These are phyloP conservation scores for Galaxias olidus DNA, from an alignment of 2,797 vertebrate genomes.

Conservation along the genomic window DNA sequence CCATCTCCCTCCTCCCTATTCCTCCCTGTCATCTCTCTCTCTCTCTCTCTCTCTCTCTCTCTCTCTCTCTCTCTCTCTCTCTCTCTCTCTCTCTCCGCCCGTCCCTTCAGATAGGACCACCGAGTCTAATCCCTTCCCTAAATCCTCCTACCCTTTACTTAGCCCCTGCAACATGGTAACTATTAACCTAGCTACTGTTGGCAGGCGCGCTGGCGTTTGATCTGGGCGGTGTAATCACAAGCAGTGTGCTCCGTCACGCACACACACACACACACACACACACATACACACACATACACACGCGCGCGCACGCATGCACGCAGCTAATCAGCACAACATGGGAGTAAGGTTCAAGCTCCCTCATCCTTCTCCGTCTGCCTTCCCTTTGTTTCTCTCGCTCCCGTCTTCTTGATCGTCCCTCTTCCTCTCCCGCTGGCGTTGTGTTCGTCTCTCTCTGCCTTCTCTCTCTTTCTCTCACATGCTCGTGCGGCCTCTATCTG, in stretches of 20 bases:
- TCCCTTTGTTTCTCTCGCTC: too few species aligned
- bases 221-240: constrained; percentile 26
- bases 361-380: too few species aligned
- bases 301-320: not conserved
- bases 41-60: not conserved
- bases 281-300: not conserved
- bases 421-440: too few species aligned
- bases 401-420: too few species aligned
- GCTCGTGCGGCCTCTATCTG: too few species aligned
- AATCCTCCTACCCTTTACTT: constrained; percentile 1
- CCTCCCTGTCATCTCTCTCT: not conserved
- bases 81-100: not conserved
- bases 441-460: too few species aligned
- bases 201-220: constrained; percentile 19
- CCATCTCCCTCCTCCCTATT: too few species aligned
- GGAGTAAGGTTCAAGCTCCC: too few species aligned
- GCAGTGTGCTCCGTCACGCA: not conserved
- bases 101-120: constrained; percentile 3
- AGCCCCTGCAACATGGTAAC: constrained; percentile 36
- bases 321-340: constrained; percentile 8
- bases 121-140: constrained; percentile 4
- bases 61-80: not conserved
- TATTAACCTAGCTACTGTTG: constrained; percentile 42
- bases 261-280: constrained; percentile 19
- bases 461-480: too few species aligned